Conservation (phyloP, 2,113 vertebrate species). For the Synchiropus splendidus region DNA sequence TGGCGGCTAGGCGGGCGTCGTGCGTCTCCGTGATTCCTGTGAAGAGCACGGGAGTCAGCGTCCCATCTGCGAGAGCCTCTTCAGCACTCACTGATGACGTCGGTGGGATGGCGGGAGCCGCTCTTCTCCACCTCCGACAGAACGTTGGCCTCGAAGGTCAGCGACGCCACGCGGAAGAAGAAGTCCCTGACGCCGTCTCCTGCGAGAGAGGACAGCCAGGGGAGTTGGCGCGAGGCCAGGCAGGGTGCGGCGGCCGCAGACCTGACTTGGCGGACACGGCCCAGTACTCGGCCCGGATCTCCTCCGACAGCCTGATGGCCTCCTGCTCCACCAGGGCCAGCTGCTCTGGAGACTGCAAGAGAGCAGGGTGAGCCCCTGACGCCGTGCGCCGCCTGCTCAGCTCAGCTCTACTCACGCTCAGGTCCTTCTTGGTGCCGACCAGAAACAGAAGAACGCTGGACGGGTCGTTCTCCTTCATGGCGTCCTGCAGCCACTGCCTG, state of each 20-base stretch:
- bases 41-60: background rate
- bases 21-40: slow-evolving; percentile 74
- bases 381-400: too few relatives aligned
- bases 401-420: slow-evolving; percentile 73
- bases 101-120: slow-evolving; percentile 64
- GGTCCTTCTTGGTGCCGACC: slow-evolving; percentile 93
- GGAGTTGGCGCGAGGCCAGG: too few relatives aligned
- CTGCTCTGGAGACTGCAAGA: slow-evolving; percentile 73
- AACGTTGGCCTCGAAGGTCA: slow-evolving; percentile 86
- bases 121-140: slow-evolving; percentile 82
- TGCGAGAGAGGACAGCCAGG: slow-evolving; percentile 26
- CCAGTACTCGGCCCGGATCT: slow-evolving; percentile 94
- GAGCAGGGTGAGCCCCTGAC: too few relatives aligned
- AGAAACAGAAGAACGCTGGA: slow-evolving; percentile 87
- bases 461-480: slow-evolving; percentile 90
- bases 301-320: slow-evolving; percentile 81
- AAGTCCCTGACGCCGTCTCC: slow-evolving; percentile 85
- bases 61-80: background rate
- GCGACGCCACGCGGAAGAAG: slow-evolving; percentile 85
- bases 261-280: slow-evolving; percentile 89
- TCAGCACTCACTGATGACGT: slow-evolving; percentile 83
- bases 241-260: too few relatives aligned
- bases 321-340: slow-evolving; percentile 76
- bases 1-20: slow-evolving; percentile 55
- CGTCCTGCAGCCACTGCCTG: slow-evolving; percentile 91